These are phyloP conservation scores for Tipula lateralis DNA, from an alignment of 2,888 invertebrate genomes.

Conservation along the genomic window DNA sequence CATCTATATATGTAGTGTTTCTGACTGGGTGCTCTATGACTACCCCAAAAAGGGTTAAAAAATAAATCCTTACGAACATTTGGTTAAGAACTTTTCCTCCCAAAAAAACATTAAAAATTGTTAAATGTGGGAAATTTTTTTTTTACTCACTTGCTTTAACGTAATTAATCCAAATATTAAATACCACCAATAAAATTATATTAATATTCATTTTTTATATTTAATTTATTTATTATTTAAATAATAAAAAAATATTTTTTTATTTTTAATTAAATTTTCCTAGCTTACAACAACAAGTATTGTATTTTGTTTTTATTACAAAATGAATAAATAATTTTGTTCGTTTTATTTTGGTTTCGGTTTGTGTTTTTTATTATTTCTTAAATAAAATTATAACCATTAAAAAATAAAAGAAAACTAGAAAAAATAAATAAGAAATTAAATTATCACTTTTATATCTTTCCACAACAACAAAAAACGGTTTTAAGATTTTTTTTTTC, in stretches of 20 bases:
- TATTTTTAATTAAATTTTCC: background rate
- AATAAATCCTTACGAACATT: background rate
- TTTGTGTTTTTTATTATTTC: background rate
- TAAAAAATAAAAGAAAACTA: background rate
- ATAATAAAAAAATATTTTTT: too few relatives aligned
- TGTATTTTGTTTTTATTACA: background rate
- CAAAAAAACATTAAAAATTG: background rate
- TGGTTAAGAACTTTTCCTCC: background rate
- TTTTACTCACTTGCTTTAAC: slow-evolving; percentile 19
- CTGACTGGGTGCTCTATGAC: background rate
- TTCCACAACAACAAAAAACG: too few relatives aligned
- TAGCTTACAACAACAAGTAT: background rate
- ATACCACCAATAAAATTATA: slow-evolving; percentile 2
- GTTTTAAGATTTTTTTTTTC: background rate
- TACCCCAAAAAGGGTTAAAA: background rate
- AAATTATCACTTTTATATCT: slow-evolving; percentile 14
- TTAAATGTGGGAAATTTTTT: background rate
- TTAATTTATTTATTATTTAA: background rate
- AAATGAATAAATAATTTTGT: slow-evolving; percentile 19
- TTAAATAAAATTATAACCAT: background rate
- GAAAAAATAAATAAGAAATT: background rate
- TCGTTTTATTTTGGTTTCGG: background rate
- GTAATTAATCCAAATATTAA: slow-evolving; percentile 25
- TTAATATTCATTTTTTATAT: background rate
- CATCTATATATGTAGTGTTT: background rate